Conservation (phyloP, 2,797 vertebrate species). For the Chaetophractus vellerosus region DNA sequence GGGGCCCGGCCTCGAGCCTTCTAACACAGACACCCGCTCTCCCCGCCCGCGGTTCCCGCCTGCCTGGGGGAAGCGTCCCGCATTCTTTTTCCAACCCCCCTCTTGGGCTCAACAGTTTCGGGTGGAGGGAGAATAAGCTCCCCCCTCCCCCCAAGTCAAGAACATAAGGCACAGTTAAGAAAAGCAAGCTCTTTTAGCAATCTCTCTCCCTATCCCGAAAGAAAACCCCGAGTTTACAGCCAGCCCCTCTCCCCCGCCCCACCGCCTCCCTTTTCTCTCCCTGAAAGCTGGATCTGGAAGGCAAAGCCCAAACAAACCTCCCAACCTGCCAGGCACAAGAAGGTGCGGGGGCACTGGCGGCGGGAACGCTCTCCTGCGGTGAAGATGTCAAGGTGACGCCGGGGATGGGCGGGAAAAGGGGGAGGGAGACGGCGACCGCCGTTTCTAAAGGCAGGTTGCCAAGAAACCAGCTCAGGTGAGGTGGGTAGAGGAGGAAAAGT, state of each 20-base stretch:
- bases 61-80: neutral
- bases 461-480: conserved; percentile 18
- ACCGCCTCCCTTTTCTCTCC: neutral
- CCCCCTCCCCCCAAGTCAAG: neutral
- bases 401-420: neutral
- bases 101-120: neutral
- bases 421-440: neutral
- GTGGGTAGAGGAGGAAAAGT: neutral
- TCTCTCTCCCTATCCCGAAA: neutral
- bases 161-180: neutral
- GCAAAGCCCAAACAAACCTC: conserved; percentile 65
- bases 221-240: neutral
- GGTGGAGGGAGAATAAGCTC: neutral
- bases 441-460: conserved; percentile 10
- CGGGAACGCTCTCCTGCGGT: neutral
- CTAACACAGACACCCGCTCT: neutral
- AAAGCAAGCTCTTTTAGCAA: conserved; percentile 3
- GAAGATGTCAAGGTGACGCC: neutral
- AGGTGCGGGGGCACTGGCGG: conserved; percentile 2
- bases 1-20: neutral
- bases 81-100: neutral
- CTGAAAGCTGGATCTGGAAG: conserved; percentile 26
- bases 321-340: conserved; percentile 11
- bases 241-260: neutral
- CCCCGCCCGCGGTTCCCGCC: neutral